Base-by-base conservation (phyloP, 2,888 invertebrate species). In the Plebejus argus region DNA sequence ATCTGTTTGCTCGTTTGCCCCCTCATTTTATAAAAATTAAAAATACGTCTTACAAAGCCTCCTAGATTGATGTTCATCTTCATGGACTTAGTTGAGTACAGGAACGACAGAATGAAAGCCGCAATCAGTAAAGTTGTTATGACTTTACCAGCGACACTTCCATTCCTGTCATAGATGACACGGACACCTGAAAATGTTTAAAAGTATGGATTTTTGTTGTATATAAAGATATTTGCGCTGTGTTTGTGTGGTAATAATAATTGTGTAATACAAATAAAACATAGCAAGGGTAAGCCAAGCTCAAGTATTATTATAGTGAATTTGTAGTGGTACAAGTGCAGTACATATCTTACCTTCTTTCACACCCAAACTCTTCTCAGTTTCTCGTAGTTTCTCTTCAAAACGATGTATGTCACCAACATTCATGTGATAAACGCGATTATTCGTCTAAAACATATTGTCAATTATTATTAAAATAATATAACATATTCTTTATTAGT, bases 351-450 rank as follows among this genome's bases (percentile, higher is more conserved):
- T 83, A 92, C 96, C 98, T 87, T 97, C 96, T 84, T 94, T 95
- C 74, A 99, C 97, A 18, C 98, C 98, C 61, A 99, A 91, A 61
- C 95, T 95, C 77, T 95, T 94, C 90, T 99, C 99, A 0, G 97
- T 97, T 82, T 96, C 96, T 49, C 99, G 95, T 45, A 99, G 91
- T 90, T 98, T 98, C 83, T 97, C 97, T 90, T 99, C 99, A 89
- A 99, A 98, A 82, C 97, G 96, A 77, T 96, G 95, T 45, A 97
- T 96, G 86, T 98, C 97, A 0, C 97, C 97, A 10, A 98, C 96
- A 86, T 97, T 97, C 97, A 98, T 97, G 83, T 97, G 97, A 86
- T 95, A 98, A 12, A 96, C 95, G 80, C 95, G 95, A 79, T 96
- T 95, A 39, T 95, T 95, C 1, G 95, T 91, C 95, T 96, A 86